A percentile compares a stretch with the other conserved stretches of the same genome.
Evolutionary conservation across 2,797 vertebrate genomes (phyloP).

Genomic region (Botia almorhae): DNA sequence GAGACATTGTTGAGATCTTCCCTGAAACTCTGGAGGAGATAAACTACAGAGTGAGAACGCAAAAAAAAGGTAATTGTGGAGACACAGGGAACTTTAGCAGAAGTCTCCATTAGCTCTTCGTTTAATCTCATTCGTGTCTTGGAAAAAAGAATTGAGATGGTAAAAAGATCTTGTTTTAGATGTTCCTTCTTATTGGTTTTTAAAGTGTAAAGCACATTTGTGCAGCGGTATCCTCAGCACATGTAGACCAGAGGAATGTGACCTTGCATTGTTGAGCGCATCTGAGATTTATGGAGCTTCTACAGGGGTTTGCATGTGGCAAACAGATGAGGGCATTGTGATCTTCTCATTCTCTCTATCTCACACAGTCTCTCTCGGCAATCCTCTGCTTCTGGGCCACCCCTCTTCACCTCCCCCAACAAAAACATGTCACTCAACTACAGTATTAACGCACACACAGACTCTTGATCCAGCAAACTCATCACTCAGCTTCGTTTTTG

Average conservation of each 20-base stretch:
- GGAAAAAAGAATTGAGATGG: conserved; percentile 9
- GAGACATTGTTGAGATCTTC: not conserved
- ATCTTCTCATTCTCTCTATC: conserved; percentile 63
- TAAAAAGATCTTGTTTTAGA: not conserved
- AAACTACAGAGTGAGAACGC: too few relatives aligned
- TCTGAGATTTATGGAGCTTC: conserved; percentile 82
- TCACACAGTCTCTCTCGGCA: conserved; percentile 45
- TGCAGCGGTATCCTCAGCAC: conserved; percentile 67
- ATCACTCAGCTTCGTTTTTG: conserved; percentile 48
- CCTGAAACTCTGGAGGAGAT: not conserved
- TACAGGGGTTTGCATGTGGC: conserved; percentile 82
- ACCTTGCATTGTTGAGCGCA: conserved; percentile 75
- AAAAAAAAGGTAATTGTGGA: too few relatives aligned
- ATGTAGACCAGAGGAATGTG: conserved; percentile 76
- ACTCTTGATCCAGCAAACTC: conserved; percentile 37
- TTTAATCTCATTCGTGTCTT: not conserved
- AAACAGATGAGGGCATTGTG: conserved; percentile 82
- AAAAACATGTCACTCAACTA: conserved; percentile 43
- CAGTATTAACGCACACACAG: conserved; percentile 35
- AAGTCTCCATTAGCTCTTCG: not conserved
- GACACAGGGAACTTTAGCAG: not conserved
- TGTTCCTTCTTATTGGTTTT: not conserved
- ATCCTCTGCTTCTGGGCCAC: conserved; percentile 47
- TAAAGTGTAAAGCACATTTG: conserved; percentile 62
- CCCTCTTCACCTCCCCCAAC: conserved; percentile 36